Evolutionary conservation across 2,113 vertebrate genomes (phyloP).

Genomic region (Macroglossus sobrinus): DNA sequence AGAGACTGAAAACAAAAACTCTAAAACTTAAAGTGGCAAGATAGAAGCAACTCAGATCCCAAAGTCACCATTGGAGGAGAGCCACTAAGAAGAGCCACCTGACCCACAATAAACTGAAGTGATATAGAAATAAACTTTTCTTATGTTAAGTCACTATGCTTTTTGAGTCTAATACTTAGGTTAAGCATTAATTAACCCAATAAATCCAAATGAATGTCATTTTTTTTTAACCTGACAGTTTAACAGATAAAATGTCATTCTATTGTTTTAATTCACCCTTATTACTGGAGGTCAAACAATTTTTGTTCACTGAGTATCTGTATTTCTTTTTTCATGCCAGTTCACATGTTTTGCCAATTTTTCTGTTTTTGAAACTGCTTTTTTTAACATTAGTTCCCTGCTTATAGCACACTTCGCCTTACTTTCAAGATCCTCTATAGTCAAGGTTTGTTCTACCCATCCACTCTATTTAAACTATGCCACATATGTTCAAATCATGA

Average conservation of each 20-base stretch:
- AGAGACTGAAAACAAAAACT: neutral
- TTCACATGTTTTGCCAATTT: neutral
- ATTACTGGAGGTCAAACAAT: neutral
- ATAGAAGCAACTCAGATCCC: neutral
- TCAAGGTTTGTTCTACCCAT: neutral
- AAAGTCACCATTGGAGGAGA: neutral
- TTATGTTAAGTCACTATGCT: neutral
- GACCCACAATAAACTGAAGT: neutral
- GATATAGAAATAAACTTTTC: neutral
- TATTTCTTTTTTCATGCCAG: neutral
- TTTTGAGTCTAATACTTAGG: neutral
- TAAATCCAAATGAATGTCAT: neutral
- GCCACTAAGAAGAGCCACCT: neutral
- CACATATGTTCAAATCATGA: neutral
- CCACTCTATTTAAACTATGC: neutral
- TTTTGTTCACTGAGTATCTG: neutral
- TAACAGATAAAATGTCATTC: neutral
- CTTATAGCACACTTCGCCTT: neutral
- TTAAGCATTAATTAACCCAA: neutral
- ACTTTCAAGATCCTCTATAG: neutral
- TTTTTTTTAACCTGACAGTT: neutral
- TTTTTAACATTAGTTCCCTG: neutral
- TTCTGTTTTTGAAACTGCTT: neutral
- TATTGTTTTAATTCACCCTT: neutral
- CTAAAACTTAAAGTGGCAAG: neutral